Conservation (phyloP, 2,113 vertebrate genomes). For the Blennius ocellaris region DNA sequence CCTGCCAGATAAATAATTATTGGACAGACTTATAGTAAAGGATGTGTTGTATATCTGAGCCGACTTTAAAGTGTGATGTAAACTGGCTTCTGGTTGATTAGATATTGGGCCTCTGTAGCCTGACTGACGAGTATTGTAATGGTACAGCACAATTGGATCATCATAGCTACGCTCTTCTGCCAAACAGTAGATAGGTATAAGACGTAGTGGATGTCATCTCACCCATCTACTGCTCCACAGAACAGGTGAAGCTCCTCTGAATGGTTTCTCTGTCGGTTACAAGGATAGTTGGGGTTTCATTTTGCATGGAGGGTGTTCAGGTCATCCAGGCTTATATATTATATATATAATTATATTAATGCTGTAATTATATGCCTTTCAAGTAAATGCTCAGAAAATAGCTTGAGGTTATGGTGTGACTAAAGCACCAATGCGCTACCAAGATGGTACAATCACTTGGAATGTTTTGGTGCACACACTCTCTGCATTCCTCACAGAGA, state of each 20-base stretch:
- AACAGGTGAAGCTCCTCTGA: constrained; percentile 10
- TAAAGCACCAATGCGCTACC: too few species aligned
- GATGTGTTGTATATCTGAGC: constrained; percentile 5
- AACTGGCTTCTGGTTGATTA: constrained; percentile 12
- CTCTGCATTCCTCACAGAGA: too few species aligned
- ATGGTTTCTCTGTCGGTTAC: not conserved
- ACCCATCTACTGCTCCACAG: constrained; percentile 34
- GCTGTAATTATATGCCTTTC: too few species aligned
- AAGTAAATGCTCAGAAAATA: too few species aligned
- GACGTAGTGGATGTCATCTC: constrained; percentile 3
- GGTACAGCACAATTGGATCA: not conserved
- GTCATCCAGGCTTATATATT: too few species aligned
- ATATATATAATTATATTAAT: too few species aligned
- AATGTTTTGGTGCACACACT: too few species aligned
- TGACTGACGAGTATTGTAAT: constrained; percentile 16
- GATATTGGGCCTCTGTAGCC: constrained; percentile 5
- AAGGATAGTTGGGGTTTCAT: too few species aligned
- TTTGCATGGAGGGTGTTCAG: too few species aligned
- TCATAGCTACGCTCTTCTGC: constrained; percentile 21
- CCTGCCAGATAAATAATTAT: constrained; percentile 37
- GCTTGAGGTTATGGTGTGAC: too few species aligned
- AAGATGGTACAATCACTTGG: too few species aligned
- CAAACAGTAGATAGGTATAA: constrained; percentile 2
- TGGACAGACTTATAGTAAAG: not conserved
- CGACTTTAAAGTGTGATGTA: constrained; percentile 7